Conservation (phyloP, 1,140 invertebrate species). For the Brachionus asplanchnoidis region DNA sequence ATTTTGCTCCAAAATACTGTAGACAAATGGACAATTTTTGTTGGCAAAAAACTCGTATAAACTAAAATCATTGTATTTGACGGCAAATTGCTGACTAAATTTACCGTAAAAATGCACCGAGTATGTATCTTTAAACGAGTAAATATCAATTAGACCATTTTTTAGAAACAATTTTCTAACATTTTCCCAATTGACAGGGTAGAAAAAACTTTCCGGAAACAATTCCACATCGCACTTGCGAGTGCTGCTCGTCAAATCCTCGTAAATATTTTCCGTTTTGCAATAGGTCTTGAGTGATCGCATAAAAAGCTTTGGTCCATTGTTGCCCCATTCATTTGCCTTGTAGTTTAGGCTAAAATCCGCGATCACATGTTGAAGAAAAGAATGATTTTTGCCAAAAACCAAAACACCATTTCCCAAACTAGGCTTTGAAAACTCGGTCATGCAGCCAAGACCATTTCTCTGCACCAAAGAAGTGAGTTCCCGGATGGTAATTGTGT, state of each 20-base stretch:
- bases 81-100: neutral
- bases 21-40: neutral
- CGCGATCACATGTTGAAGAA: neutral
- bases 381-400: neutral
- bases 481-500: neutral
- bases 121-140: neutral
- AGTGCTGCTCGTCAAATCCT: neutral
- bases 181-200: conserved; percentile 17
- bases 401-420: neutral
- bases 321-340: neutral
- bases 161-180: neutral
- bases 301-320: neutral
- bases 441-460: neutral
- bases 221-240: neutral
- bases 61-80: neutral
- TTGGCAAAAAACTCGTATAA: neutral
- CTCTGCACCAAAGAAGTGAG: neutral
- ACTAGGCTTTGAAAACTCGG: neutral
- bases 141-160: neutral
- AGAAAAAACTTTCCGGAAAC: conserved; percentile 16
- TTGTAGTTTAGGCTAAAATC: neutral
- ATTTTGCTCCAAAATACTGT: neutral
- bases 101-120: conserved; percentile 14
- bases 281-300: neutral
- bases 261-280: neutral